These are phyloP conservation scores for Premnoplex brunnescens DNA, from an alignment of 2,797 vertebrate genomes.

Conservation along the genomic window DNA sequence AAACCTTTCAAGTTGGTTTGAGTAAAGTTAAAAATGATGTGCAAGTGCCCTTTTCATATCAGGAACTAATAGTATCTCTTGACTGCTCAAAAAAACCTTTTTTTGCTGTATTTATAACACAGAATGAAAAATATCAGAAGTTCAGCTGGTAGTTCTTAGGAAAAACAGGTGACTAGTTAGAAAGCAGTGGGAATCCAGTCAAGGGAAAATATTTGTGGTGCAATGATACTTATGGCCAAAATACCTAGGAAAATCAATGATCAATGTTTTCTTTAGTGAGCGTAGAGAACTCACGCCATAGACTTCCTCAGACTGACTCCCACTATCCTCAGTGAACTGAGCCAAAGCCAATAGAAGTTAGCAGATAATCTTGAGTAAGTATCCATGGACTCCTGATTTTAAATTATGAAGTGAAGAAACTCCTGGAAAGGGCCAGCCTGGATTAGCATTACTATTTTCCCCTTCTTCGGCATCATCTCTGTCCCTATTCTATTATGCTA, in stretches of 20 bases:
- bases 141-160: neutral
- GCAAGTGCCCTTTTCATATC: neutral
- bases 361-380: neutral
- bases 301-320: neutral
- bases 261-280: conserved; percentile 30
- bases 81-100: neutral
- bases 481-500: neutral
- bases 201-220: conserved; percentile 47
- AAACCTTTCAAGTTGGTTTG: neutral
- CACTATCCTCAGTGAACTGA: neutral
- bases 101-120: neutral
- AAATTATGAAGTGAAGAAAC: neutral
- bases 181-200: conserved; percentile 25
- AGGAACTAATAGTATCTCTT: neutral
- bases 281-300: neutral
- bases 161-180: conserved; percentile 49
- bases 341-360: neutral
- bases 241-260: conserved; percentile 26
- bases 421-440: neutral
- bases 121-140: conserved; percentile 6
- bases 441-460: neutral
- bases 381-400: neutral
- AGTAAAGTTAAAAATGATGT: neutral
- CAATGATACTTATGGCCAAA: neutral
- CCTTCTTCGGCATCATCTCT: neutral